Conservation (phyloP, 2,888 invertebrate species). For the Dascillus cervinus region DNA sequence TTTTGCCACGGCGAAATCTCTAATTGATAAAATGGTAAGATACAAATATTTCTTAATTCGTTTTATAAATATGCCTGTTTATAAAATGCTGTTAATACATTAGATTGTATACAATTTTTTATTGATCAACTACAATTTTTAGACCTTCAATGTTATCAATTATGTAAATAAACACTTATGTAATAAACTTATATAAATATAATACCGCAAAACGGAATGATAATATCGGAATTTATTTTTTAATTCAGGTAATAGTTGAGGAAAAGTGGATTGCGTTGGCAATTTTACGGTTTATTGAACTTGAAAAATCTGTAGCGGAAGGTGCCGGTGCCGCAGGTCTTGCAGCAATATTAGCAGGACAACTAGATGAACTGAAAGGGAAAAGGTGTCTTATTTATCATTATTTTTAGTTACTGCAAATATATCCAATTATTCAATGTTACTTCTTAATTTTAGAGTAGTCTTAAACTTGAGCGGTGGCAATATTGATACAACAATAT, state of each 20-base stretch:
- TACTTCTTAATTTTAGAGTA: slow-evolving; percentile 51
- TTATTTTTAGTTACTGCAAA: neutral
- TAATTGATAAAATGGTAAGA: slow-evolving; percentile 61
- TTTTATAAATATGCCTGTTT: no score
- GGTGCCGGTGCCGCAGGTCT: slow-evolving; percentile 65
- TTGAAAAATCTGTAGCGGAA: slow-evolving; percentile 65
- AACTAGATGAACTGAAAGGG: slow-evolving; percentile 56
- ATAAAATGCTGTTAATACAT: no score
- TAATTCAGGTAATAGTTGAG: slow-evolving; percentile 48
- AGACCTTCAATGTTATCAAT: no score
- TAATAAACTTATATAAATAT: no score
- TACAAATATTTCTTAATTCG: no score
- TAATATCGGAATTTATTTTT: no score
- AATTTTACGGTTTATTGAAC: slow-evolving; percentile 54
- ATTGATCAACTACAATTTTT: no score
- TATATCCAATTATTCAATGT: neutral
- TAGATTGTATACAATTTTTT: no score
- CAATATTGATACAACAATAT: slow-evolving; percentile 86
- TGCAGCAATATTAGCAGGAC: slow-evolving; percentile 58
- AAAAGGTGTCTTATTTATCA: slow-evolving; percentile 50
- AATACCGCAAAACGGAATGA: no score
- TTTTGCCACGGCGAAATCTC: slow-evolving; percentile 51
- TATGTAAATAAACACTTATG: no score
- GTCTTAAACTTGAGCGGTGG: slow-evolving; percentile 80
- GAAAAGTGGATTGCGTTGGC: slow-evolving; percentile 59